phyloP scores from a whole-genome alignment of 2,888 invertebrate genomes.

The Pyrrhia umbra region DNA sequence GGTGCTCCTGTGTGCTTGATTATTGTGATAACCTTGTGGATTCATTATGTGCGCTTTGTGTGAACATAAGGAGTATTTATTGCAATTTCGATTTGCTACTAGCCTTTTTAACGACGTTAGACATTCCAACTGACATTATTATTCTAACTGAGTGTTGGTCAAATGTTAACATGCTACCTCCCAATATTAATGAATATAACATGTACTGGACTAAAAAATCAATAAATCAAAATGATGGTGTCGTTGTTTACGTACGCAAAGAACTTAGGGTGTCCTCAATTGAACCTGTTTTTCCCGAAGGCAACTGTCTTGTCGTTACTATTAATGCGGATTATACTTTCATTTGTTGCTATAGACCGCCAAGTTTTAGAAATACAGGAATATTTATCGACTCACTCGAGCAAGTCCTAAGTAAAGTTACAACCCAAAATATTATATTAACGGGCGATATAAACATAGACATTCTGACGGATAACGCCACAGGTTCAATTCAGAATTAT shows the following conservation, averaged over 20 bases:
- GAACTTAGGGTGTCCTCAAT: no score
- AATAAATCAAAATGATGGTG: conserved; percentile 3
- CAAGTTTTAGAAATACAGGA: neutral
- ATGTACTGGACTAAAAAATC: neutral
- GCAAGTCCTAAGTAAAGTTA: neutral
- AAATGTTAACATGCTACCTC: neutral
- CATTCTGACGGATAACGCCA: neutral
- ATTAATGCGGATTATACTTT: neutral
- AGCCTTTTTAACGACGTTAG: neutral
- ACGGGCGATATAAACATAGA: conserved; percentile 4
- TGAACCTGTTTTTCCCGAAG: no score
- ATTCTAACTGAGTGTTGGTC: no score
- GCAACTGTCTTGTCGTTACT: no score
- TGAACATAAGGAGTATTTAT: no score
- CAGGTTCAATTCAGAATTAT: neutral
- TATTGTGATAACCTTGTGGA: neutral
- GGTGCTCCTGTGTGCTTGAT: neutral
- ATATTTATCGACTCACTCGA: neutral
- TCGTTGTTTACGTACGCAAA: no score
- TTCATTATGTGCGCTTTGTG: neutral
- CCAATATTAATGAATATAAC: neutral
- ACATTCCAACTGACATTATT: neutral
- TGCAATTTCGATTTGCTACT: no score
- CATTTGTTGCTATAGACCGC: conserved; percentile 2
- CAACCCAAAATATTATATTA: neutral